Percentiles rank a stretch among this genome's conserved stretches.
phyloP scores from a whole-genome alignment of 1,140 invertebrate genomes.

The Drosophila lini region DNA sequence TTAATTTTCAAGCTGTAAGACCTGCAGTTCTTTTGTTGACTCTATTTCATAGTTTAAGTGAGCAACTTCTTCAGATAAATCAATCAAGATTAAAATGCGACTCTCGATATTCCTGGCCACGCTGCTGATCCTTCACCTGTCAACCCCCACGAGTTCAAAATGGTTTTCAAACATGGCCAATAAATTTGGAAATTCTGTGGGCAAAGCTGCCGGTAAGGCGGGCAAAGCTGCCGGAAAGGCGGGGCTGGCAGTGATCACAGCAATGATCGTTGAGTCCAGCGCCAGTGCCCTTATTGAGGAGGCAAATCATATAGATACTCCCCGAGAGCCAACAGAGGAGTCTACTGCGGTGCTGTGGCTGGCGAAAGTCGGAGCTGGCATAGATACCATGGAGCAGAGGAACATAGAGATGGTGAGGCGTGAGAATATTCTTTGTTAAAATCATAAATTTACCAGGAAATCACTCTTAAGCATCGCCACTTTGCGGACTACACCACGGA shows the following conservation, averaged over 20 bases:
- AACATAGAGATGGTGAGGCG: neutral
- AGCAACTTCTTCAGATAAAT: neutral
- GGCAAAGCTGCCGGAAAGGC: neutral
- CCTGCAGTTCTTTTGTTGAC: neutral
- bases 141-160: neutral
- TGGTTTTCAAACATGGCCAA: neutral
- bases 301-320: neutral
- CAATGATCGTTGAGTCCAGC: neutral
- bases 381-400: neutral
- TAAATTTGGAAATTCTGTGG: neutral
- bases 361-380: neutral
- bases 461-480: neutral
- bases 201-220: neutral
- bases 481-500: conserved; percentile 2
- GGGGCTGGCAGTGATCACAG: neutral
- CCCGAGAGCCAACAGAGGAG: neutral
- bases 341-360: neutral
- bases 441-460: neutral
- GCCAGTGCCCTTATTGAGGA: neutral
- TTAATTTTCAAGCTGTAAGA: neutral
- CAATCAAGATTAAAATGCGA: neutral
- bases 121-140: neutral
- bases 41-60: neutral
- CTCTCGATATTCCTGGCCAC: neutral
- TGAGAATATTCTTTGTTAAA: neutral